These are phyloP conservation scores for Phortica variegata DNA, from an alignment of 1,140 invertebrate genomes.

Conservation along the genomic window DNA sequence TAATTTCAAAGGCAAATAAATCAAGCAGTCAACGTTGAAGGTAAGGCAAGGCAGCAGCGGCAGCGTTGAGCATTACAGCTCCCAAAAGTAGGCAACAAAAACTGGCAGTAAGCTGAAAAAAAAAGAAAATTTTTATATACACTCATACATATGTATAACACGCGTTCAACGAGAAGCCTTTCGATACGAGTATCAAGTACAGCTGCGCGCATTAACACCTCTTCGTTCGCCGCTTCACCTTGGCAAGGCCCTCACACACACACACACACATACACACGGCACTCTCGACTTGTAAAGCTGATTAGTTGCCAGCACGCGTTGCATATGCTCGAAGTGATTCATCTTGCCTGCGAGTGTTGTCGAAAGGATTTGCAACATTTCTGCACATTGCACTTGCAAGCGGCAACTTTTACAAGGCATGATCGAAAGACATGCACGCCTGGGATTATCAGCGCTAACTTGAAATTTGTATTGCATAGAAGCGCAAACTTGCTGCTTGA, in stretches of 20 bases:
- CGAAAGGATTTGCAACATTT: slow-evolving; percentile 10
- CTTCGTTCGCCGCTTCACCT: too few species aligned
- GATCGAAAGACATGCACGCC: background rate
- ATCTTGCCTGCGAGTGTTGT: slow-evolving; percentile 10
- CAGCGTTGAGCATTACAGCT: slow-evolving; percentile 6
- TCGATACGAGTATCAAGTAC: background rate
- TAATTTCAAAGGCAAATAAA: slow-evolving; percentile 56
- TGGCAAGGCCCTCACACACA: too few species aligned
- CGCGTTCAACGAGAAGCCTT: background rate
- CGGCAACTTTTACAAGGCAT: too few species aligned
- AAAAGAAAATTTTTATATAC: too few species aligned
- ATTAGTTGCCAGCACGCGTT: slow-evolving; percentile 31
- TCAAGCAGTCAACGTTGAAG: slow-evolving; percentile 20
- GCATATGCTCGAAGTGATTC: too few species aligned
- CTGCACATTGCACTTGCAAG: slow-evolving; percentile 4
- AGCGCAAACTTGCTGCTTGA: background rate
- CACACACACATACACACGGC: too few species aligned
- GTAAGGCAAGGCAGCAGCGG: background rate
- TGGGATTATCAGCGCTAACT: slow-evolving; percentile 14
- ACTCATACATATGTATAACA: background rate
- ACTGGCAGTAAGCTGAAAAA: too few species aligned
- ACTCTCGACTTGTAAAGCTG: slow-evolving; percentile 37
- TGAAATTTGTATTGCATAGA: background rate
- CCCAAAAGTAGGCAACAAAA: slow-evolving; percentile 30
- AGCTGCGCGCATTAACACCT: slow-evolving; percentile 34